These are phyloP conservation scores for Corythornis cristatus DNA, from an alignment of 2,113 vertebrate species.

Conservation along the genomic window DNA sequence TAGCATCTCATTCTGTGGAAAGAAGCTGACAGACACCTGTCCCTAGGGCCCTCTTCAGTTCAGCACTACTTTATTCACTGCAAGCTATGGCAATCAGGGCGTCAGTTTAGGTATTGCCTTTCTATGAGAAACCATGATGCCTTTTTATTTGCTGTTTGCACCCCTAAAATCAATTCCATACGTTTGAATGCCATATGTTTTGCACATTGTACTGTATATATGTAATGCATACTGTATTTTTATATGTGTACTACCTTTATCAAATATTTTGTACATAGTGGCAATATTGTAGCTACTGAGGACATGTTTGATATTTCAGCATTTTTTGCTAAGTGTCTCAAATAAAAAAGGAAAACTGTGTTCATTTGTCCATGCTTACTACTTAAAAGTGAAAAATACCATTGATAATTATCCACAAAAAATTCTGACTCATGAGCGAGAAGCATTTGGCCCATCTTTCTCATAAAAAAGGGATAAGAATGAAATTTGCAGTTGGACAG, in stretches of 20 bases:
- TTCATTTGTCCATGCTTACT: background rate
- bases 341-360: slow-evolving; percentile 78
- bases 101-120: slow-evolving; percentile 77
- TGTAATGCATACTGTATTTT: slow-evolving; percentile 96
- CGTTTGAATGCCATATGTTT: slow-evolving; percentile 93
- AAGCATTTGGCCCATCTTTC: background rate
- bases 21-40: slow-evolving; percentile 60
- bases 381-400: background rate
- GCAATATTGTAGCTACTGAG: slow-evolving; percentile 84
- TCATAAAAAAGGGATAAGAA: background rate
- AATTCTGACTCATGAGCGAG: background rate
- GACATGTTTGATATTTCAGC: slow-evolving; percentile 87
- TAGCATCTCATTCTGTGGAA: slow-evolving; percentile 81
- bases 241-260: slow-evolving; percentile 92
- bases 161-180: slow-evolving; percentile 80
- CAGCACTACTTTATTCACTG: slow-evolving; percentile 69
- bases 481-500: background rate
- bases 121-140: slow-evolving; percentile 81
- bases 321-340: slow-evolving; percentile 86
- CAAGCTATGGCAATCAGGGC: slow-evolving; percentile 71
- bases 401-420: background rate
- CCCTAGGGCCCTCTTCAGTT: slow-evolving; percentile 59
- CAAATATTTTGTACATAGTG: slow-evolving; percentile 93
- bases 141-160: slow-evolving; percentile 87
- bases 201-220: slow-evolving; percentile 99